These are phyloP conservation scores for Dipodomys spectabilis DNA, from an alignment of 2,113 vertebrate genomes.

Conservation along the genomic window DNA sequence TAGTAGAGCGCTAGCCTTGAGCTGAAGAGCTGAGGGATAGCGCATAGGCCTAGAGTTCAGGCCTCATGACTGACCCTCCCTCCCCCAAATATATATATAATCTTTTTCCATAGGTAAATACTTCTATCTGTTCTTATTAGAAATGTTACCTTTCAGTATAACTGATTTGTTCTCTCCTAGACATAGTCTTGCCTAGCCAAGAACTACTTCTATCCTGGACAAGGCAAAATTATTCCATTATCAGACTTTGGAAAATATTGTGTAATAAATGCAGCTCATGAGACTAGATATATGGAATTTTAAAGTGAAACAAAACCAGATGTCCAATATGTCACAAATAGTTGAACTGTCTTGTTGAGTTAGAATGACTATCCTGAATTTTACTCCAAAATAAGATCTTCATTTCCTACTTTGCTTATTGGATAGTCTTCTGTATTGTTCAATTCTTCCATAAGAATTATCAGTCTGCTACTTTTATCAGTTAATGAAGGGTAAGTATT, in stretches of 20 bases:
- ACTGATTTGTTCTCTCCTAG: conserved; percentile 43
- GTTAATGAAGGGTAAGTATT: neutral
- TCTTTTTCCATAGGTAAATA: too few species aligned
- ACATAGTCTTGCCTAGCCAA: conserved; percentile 36
- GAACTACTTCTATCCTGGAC: conserved; percentile 63
- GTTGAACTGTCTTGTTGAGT: conserved; percentile 52
- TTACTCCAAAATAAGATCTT: neutral
- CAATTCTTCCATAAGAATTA: neutral
- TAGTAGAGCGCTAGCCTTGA: too few species aligned
- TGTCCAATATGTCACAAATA: conserved; percentile 59
- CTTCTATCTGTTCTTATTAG: conserved; percentile 39
- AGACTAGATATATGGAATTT: conserved; percentile 66
- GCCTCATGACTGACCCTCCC: too few species aligned
- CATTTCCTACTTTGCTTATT: conserved; percentile 30
- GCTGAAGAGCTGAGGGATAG: too few species aligned
- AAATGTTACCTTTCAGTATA: conserved; percentile 23
- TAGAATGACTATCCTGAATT: conserved; percentile 58
- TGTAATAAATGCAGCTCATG: conserved; percentile 59
- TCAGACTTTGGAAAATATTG: conserved; percentile 70
- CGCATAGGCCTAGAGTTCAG: too few species aligned
- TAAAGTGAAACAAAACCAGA: conserved; percentile 80
- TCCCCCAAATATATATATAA: too few species aligned
- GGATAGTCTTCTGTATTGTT: neutral
- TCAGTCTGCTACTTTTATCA: conserved; percentile 10
- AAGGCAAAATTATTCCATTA: conserved; percentile 71